Base-by-base conservation (phyloP, 2,888 invertebrate genomes). In the Stegana nigrithorax region DNA sequence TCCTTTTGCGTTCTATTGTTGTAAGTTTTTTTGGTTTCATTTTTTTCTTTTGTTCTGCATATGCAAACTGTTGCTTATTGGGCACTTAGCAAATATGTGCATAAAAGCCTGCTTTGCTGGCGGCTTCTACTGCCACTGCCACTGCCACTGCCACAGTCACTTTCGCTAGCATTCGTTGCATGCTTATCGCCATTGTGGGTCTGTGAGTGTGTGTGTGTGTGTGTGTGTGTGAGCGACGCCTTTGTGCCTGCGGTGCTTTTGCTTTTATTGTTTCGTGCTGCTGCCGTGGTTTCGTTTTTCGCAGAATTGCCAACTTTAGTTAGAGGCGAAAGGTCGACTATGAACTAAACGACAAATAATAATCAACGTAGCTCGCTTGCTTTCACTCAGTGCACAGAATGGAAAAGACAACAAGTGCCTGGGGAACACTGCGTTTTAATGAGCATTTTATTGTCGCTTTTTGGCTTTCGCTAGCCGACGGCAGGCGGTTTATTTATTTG, bases 381-480 rank as follows among this genome's bases (percentile, higher is more conserved):
- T 39, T 57, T 65, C 58, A 50, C 73, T 65, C 62, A 73, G 47
- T 8, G 45, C 58, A 57, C 32, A 65, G 47, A 59, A 26, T 21
- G 36, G 25, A 25, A 58, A 65, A 61, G 59, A 60, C 63, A 64
- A 66, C 44, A 51, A 68, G 73, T 60, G 71, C 62, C 60, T 53
- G 51, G 62, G 62, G 67, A 62, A 67, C 63, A 64, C 64, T 67
- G 62, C 61, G 45, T 65, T 72, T 74, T 73, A 73, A 73, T 73
- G 73, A 74, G 70, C 68, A 63, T 72, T 68, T 72, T 71, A 68
- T 55, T 78, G 71, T 75, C 73, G 67, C 68, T 66, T 70, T 71
- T 74, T 68, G 67, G 68, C 71, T 66, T 59, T 62, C 39, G 36
- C 14, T 29, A 29, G 29, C 36, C 10, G 14, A 36, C 39, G 39